These are phyloP conservation scores for Drosophila trichaetosa DNA, from an alignment of 2,888 invertebrate species.

Conservation along the genomic window DNA sequence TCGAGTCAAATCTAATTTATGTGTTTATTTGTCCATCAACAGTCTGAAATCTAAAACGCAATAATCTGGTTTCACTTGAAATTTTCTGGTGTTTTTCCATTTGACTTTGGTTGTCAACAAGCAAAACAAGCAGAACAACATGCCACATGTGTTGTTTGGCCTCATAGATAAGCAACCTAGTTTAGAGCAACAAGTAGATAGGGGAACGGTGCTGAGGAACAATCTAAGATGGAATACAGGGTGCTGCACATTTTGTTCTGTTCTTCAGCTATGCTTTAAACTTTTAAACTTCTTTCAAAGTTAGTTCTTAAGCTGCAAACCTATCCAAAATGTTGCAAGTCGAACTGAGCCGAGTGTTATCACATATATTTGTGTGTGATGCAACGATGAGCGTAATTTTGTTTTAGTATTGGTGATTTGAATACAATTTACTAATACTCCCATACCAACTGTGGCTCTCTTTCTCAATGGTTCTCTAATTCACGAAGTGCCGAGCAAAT, in stretches of 20 bases:
- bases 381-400: slow-evolving; percentile 2
- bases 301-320: background rate
- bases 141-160: background rate
- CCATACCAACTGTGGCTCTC: slow-evolving; percentile 27
- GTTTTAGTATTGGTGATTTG: slow-evolving; percentile 34
- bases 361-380: slow-evolving; percentile 8
- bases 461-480: slow-evolving; percentile 15
- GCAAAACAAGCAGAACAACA: slow-evolving; percentile 4
- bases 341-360: background rate
- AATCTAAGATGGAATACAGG: slow-evolving; percentile 4
- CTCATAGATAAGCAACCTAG: slow-evolving; percentile 16
- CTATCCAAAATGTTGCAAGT: background rate
- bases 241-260: background rate
- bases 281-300: background rate
- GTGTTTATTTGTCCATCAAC: background rate
- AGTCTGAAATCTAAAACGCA: slow-evolving; percentile 13
- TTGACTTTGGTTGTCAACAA: slow-evolving; percentile 20
- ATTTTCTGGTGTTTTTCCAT: slow-evolving; percentile 38
- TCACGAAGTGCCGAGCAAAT: slow-evolving; percentile 5
- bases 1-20: background rate
- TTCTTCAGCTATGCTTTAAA: background rate
- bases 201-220: background rate
- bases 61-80: slow-evolving; percentile 20
- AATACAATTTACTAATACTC: slow-evolving; percentile 35
- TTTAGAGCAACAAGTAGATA: background rate